phyloP scores from a whole-genome alignment of 2,888 invertebrate genomes.

The Drosophila pegasa region DNA sequence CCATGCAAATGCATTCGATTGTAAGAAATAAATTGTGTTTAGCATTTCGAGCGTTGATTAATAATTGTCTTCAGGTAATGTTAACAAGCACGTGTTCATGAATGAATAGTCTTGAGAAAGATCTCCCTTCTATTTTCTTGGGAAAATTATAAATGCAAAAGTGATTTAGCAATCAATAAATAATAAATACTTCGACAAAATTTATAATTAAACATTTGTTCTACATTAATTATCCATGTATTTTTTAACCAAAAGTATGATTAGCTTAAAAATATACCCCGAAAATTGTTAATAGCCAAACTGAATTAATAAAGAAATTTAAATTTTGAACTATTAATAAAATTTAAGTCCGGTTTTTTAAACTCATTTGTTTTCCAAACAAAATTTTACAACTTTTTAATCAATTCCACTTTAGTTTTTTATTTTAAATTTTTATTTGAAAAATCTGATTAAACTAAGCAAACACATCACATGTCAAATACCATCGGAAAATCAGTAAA shows the following conservation, averaged over 20 bases:
- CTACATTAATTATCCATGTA: too few species aligned
- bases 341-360: constrained; percentile 3
- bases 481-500: constrained; percentile 16
- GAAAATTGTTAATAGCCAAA: too few species aligned
- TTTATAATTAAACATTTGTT: too few species aligned
- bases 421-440: not conserved
- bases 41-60: constrained; percentile 36
- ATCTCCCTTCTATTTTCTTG: not conserved
- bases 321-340: constrained; percentile 2
- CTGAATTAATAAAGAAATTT: too few species aligned
- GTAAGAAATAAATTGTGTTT: constrained; percentile 69
- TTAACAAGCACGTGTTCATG: not conserved
- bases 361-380: not conserved
- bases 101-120: not conserved
- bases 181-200: too few species aligned
- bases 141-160: not conserved
- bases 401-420: not conserved
- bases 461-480: not conserved
- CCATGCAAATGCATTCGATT: constrained; percentile 54
- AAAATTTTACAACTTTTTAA: not conserved
- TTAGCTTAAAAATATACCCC: too few species aligned
- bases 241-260: too few species aligned
- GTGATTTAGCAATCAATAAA: not conserved
- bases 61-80: constrained; percentile 40
- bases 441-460: not conserved